Evolutionary conservation across 2,797 vertebrate species (phyloP), one percentile per base, ranked within the genome.

Genomic region (Falco biarmicus): DNA sequence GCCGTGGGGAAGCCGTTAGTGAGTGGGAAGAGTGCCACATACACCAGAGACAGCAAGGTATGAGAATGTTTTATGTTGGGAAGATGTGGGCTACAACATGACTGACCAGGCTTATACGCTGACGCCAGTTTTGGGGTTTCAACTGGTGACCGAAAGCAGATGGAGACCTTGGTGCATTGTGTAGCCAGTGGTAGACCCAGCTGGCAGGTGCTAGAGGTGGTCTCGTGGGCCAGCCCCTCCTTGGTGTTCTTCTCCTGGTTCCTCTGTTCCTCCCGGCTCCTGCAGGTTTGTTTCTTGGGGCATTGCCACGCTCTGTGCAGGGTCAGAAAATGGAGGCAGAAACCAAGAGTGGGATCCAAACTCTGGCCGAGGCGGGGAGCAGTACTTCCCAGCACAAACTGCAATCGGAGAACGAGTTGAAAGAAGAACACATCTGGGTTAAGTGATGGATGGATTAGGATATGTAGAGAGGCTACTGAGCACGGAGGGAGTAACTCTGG

Each of bases 401-500:
- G 39, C 81, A 94, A 86, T 84, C 70, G 69, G 82, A 76, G 82
- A 76, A 66, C 9, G 57, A 26, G 12, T 78, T 81, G 84, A 21
- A 45, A 26, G 56, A 65, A 41, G 82, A 94, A 59, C 37, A 14
- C 2, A 2, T 85, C 39, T 32, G 73, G 89, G 59, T 86, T 73
- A 53, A 50, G 77, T 74, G 83, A 60, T 15, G 82, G 93, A 71
- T 93, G 90, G 56, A 9, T 78, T 85, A 76, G 37, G 61, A 39
- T 19, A 11, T 3, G 34, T 66, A 64, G 95, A 86, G 76, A 66
- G 63, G 82, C 92, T 94, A 39, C 79, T 66, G 82, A 87, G 87
- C 31, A 5, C 18, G 7, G 80, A 78, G 84, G 76, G 87, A 84
- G 89, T 90, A 89, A 60, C 93, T 95, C 89, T 90, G 92, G 89